Base-by-base conservation (phyloP, 2,888 invertebrate species). In the Amiota minor region DNA sequence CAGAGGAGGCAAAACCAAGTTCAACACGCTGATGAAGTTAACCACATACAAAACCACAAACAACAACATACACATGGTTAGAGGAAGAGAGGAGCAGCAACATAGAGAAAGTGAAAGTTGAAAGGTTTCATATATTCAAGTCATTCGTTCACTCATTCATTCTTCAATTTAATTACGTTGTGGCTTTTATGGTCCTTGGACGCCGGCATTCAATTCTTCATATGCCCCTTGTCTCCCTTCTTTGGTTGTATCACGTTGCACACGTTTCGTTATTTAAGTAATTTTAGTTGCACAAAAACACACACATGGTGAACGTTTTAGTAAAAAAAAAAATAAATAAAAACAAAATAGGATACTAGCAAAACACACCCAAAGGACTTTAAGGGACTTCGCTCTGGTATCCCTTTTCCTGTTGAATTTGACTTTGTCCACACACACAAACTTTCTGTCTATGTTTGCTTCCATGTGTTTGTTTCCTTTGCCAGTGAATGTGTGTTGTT, bases 151-250 rank as follows among this genome's bases (percentile, higher is more conserved):
- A 16, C 20, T 9, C 67, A 23, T 68, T 61, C 70, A 61, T 59
- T n/a, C 70, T 79, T 78, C 79, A 85, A 85, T 87, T 85, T 86
- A 85, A 85, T 85, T 85, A 85, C 85, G 72, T 74, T 80, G 64
- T 71, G 72, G 76, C 74, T 70, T 76, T 70, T 73, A 9, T 46
- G 59, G 18, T 56, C 62, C 61, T 55, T 53, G 14, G 49, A 70
- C 67, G 50, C 45, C 50, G n/a, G n/a, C 45, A 46, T 14, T 46
- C 9, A 47, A 49, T 18, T 14, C 49, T 9, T 1, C 4, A 14
- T 11, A 9, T 14, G 53, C 16, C 18, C 20, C 20, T 20, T 16
- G 18, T 18, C 23, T 16, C 20, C 20, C 16, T 50, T 50, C n/a
- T 2, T 6, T 50, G 4, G 53, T n/a, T 71, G 53, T 64, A 53